Base-by-base conservation (phyloP, 2,888 invertebrate species). In the Incurvaria masculella region DNA sequence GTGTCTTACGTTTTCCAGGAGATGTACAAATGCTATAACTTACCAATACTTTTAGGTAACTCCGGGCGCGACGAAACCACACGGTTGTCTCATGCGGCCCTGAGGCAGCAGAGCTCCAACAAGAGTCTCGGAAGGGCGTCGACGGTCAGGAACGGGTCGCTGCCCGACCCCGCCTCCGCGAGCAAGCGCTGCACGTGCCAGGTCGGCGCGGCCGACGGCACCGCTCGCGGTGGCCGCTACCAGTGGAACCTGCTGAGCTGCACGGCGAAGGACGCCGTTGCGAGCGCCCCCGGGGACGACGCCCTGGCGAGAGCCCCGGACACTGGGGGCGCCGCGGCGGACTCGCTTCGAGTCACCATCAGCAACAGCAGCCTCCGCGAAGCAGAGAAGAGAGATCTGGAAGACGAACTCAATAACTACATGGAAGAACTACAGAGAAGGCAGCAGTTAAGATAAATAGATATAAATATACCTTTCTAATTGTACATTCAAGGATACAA, bases 341-440 rank as follows among this genome's bases (percentile, higher is more conserved):
- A 44, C 26, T 42, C 16, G 60, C 60, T 63, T 27, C 56, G 67
- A n/a, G 66, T 68, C 53, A 66, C 68, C 50, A 70, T 73, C 44
- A 69, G 69, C 52, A 71, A 75, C 59, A 68, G 66, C 53, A 73
- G 72, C 51, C 56, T 72, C 42, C 68, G 64, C 51, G 72, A 74
- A 53, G 60, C 69, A 17, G 75, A 71, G 41, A 60, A 57, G 33
- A 65, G 64, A 6, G 69, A 66, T 5, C 61, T 71, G 2, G 68
- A 69, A 50, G 78, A 76, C 47, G 78, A 78, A 54, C 63, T 79
- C n/a, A 66, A 68, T 2, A 60, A 63, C 6, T 76, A 79, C 54
- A 59, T 65, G 49, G 59, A 59, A 53, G 67, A 69, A 53, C 56
- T 66, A 21, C 58, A 10, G 5, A 23, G 23, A 23, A 5, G 23